A percentile compares a stretch with the other conserved stretches of the same genome.
phyloP scores from a whole-genome alignment of 1,140 invertebrate species.

The Holotrichia oblita region DNA sequence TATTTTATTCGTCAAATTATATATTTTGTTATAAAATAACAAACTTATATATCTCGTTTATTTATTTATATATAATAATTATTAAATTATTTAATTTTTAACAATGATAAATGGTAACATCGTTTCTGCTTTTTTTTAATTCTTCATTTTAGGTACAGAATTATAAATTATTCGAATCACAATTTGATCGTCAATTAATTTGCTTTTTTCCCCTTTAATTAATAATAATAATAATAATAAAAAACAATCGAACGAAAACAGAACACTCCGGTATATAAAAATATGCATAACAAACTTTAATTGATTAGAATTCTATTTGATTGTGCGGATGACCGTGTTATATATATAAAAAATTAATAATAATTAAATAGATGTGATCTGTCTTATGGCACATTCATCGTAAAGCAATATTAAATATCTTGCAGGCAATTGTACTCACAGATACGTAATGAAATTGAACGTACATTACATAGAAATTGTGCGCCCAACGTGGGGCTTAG shows the following conservation, averaged over 20 bases:
- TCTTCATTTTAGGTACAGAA: neutral
- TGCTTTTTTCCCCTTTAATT: neutral
- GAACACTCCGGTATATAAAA: slow-evolving; percentile 33
- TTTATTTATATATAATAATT: slow-evolving; percentile 27
- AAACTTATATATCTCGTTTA: slow-evolving; percentile 20
- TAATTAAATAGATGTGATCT: neutral
- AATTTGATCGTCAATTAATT: slow-evolving; percentile 37
- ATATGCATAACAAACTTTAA: slow-evolving; percentile 34
- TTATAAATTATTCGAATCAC: slow-evolving; percentile 37
- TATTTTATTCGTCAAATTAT: slow-evolving; percentile 25
- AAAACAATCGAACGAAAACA: neutral
- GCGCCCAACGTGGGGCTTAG: too few species aligned
- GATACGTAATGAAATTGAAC: too few species aligned
- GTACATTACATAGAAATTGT: too few species aligned
- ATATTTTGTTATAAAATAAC: slow-evolving; percentile 29
- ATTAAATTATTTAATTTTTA: slow-evolving; percentile 2
- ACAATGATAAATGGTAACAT: neutral
- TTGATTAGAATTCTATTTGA: neutral
- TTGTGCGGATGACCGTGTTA: slow-evolving; percentile 8
- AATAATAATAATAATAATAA: neutral
- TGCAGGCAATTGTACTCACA: too few species aligned
- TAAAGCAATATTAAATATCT: too few species aligned
- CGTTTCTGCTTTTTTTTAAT: slow-evolving; percentile 36
- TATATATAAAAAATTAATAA: neutral
- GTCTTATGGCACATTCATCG: neutral